A percentile compares a stretch with the other conserved stretches of the same genome.
These are phyloP conservation scores for Arctopsyche grandis DNA, from an alignment of 1,140 invertebrate genomes.

Conservation along the genomic window DNA sequence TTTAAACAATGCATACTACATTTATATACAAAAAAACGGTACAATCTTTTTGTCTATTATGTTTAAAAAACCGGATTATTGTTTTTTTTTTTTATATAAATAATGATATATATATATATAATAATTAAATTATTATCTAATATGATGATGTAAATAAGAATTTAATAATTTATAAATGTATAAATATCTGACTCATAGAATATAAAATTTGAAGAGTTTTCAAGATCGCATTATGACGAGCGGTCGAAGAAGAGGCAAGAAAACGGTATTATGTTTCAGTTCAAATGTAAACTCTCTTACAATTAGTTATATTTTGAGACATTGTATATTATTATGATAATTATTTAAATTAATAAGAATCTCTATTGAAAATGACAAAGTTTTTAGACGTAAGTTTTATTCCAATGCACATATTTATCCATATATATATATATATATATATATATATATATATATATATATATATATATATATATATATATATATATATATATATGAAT, in stretches of 20 bases:
- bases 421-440: no score
- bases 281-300: conserved; percentile 34
- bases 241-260: conserved; percentile 17
- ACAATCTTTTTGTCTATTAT: background rate
- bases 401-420: conserved; percentile 33
- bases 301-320: background rate
- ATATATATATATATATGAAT: no score
- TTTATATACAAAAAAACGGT: no score
- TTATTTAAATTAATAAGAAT: conserved; percentile 33
- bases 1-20: no score
- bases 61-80: background rate
- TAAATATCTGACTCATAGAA: conserved; percentile 36
- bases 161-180: conserved; percentile 39
- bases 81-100: background rate
- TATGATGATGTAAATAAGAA: conserved; percentile 19
- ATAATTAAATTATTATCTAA: conserved; percentile 4
- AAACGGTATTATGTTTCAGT: conserved; percentile 39
- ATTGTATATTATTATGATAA: conserved; percentile 13
- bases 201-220: conserved; percentile 8
- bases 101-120: conserved; percentile 1
- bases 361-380: conserved; percentile 33
- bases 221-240: conserved; percentile 12
- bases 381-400: conserved; percentile 37
- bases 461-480: background rate
- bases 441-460: no score